Conservation (phyloP, 1,140 invertebrate genomes). For the Drosophila athabasca region DNA sequence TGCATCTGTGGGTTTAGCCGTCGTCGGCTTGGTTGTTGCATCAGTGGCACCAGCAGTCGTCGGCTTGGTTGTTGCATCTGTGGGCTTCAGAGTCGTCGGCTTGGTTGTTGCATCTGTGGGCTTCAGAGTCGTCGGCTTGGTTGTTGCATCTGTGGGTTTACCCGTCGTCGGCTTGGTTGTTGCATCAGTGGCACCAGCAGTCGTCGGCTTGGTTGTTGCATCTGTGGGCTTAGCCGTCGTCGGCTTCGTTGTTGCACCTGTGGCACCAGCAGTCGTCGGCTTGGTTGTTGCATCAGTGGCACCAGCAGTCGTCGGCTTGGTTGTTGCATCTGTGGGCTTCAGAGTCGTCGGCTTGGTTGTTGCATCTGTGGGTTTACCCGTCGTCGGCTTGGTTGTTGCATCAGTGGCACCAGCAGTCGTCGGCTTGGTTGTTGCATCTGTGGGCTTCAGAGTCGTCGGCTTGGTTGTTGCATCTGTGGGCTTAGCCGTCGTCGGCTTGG, state of each 20-base stretch:
- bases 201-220: not conserved
- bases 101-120: not conserved
- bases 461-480: not conserved
- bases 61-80: too few relatives aligned
- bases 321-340: slow-evolving; percentile 1
- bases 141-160: not conserved
- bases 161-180: too few relatives aligned
- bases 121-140: not conserved
- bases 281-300: not conserved
- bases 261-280: not conserved
- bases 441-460: not conserved
- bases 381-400: not conserved
- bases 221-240: not conserved
- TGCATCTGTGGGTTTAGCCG: not conserved
- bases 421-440: not conserved
- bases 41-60: not conserved
- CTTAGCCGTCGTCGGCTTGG: not conserved
- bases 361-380: not conserved
- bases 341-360: slow-evolving; percentile 2
- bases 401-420: not conserved
- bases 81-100: not conserved
- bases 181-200: too few relatives aligned
- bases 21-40: not conserved
- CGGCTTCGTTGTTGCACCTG: not conserved
- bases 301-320: not conserved